A percentile compares a stretch with the other conserved stretches of the same genome.
Evolutionary conservation across 1,140 invertebrate genomes (phyloP).

Genomic region (Triops cancriformis): DNA sequence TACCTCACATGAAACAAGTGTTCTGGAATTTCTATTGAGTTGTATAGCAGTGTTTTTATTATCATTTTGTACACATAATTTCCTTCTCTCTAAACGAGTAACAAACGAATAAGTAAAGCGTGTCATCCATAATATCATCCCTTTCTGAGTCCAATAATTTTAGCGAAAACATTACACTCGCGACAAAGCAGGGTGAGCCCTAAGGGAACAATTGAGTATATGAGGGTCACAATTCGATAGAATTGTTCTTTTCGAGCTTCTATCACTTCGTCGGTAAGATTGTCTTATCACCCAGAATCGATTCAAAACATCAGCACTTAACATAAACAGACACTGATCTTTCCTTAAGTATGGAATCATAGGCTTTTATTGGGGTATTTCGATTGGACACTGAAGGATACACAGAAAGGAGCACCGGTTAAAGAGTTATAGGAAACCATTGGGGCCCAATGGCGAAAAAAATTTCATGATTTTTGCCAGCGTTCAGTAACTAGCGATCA

Average conservation of each 20-base stretch:
- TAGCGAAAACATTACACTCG: not conserved
- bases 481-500: not conserved
- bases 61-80: not conserved
- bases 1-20: too few species aligned
- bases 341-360: not conserved
- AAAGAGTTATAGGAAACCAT: not conserved
- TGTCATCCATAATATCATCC: not conserved
- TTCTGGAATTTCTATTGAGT: not conserved
- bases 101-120: not conserved
- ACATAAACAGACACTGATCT: too few species aligned
- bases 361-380: not conserved
- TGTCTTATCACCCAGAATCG: too few species aligned
- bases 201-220: not conserved
- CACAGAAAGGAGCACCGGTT: slow-evolving; percentile 15
- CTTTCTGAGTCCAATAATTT: not conserved
- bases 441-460: not conserved
- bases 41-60: not conserved
- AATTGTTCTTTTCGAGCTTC: not conserved
- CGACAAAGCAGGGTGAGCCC: not conserved
- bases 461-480: not conserved
- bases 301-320: too few species aligned
- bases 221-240: not conserved
- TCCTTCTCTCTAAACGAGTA: not conserved
- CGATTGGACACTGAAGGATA: not conserved
- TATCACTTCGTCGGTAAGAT: not conserved